A percentile compares a stretch with the other conserved stretches of the same genome.
These are phyloP conservation scores for Tokudaia muenninki DNA, from an alignment of 2,797 vertebrate genomes.

Conservation along the genomic window DNA sequence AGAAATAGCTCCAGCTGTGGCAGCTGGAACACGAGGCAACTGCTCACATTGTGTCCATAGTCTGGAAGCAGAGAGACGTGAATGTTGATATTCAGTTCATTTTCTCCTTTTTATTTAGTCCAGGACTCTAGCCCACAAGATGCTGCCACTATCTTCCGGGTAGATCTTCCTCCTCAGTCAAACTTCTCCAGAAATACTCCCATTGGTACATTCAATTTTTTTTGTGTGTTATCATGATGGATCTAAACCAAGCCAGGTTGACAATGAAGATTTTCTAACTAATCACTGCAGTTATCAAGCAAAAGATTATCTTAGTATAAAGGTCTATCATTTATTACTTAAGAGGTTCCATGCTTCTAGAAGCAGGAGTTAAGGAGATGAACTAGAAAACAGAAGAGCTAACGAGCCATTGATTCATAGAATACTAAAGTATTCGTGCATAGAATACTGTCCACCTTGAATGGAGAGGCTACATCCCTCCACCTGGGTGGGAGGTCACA, in stretches of 20 bases:
- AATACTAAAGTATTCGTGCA: neutral
- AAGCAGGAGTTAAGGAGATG: neutral
- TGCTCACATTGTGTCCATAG: neutral
- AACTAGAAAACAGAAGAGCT: neutral
- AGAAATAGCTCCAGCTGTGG: neutral
- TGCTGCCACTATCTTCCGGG: neutral
- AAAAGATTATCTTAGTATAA: neutral
- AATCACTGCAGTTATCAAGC: neutral
- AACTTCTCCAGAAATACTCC: neutral
- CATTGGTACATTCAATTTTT: neutral
- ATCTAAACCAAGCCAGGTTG: neutral
- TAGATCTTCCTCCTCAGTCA: neutral
- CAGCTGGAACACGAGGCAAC: neutral
- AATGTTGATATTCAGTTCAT: neutral
- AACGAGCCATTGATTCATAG: neutral
- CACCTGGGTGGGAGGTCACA: accelerated
- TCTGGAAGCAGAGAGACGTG: neutral
- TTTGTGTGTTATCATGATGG: neutral
- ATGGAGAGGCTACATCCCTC: neutral
- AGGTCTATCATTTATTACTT: neutral
- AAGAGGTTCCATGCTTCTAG: neutral
- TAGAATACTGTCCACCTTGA: too few relatives aligned
- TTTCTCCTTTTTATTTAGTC: too few relatives aligned
- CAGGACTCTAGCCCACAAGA: neutral
- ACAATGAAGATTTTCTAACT: neutral